Evolutionary conservation across 2,113 vertebrate genomes (phyloP).

Genomic region (Psammodynastes pulverulentus): DNA sequence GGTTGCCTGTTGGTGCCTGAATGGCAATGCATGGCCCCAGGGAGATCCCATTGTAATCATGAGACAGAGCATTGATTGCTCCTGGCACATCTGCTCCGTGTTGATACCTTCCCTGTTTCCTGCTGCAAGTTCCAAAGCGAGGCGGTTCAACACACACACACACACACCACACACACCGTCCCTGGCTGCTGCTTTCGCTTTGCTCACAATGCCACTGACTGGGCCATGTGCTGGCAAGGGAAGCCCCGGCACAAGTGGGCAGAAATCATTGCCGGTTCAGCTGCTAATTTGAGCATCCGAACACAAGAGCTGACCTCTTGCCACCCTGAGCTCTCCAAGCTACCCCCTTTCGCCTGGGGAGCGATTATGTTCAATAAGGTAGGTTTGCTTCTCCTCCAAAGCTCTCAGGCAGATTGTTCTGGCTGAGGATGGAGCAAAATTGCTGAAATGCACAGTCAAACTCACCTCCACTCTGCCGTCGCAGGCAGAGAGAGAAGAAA

Average conservation of each 20-base stretch:
- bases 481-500: neutral
- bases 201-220: slow-evolving; percentile 49
- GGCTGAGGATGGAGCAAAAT: neutral
- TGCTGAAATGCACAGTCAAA: neutral
- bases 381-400: slow-evolving; percentile 11
- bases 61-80: slow-evolving; percentile 70
- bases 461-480: too few relatives aligned
- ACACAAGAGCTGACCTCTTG: slow-evolving; percentile 55
- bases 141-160: slow-evolving; percentile 38
- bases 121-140: slow-evolving; percentile 64
- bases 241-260: slow-evolving; percentile 52
- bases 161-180: slow-evolving; percentile 14
- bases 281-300: slow-evolving; percentile 57
- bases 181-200: slow-evolving; percentile 62
- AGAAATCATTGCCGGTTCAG: slow-evolving; percentile 54
- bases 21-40: slow-evolving; percentile 72
- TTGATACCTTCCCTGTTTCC: slow-evolving; percentile 54
- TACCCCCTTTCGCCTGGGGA: slow-evolving; percentile 52
- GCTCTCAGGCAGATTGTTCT: neutral
- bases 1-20: slow-evolving; percentile 63
- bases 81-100: slow-evolving; percentile 72
- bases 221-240: slow-evolving; percentile 53
- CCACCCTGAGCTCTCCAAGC: slow-evolving; percentile 48
- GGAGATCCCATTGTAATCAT: slow-evolving; percentile 73
- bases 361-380: neutral